Base-by-base conservation (phyloP, 1,140 invertebrate species). In the Achroia grisella region DNA sequence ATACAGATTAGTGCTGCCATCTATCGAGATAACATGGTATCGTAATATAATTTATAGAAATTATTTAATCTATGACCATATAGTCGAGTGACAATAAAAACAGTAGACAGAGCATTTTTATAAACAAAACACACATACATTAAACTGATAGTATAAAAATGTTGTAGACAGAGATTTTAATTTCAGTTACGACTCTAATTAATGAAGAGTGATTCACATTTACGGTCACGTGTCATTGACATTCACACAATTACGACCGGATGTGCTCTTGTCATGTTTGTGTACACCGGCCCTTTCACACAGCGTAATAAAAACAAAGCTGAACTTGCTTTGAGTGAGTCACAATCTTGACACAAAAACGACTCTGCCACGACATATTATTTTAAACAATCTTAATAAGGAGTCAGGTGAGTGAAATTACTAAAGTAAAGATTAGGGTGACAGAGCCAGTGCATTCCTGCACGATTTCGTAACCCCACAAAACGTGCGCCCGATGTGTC, bases 201-300 rank as follows among this genome's bases (percentile, higher is more conserved):
- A 74, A 66, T 53, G 17, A 23, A 23, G 17, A 43, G 58, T 74
- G 69, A 77, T 63, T 77, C 73, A 74, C 56, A 60, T 49, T 31
- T 36, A 44, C 41, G 36, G 46, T 54, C 50, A 50, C 53, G 63
- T 70, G 77, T 81, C 72, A 78, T 51, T 78, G 77, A 81, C 77
- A 74, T 81, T 76, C 69, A 62, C 59, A 52, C 65, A 67, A 63
- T 68, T 11, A 31, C 28, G 14, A 12, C 56, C 74, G 74, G 71
- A 77, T 77, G 65, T 53, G 59, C 35, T 10, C 52, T 58, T 69
- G 62, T 62, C 61, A 62, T 50, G 62, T 52, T 55, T 56, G 39
- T 56, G 56, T 53, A 59, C 56, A 63, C 56, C 61, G 56, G 55
- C 61, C 59, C 57, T 44, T 58, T 52, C 40, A 48, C 48, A 46